These are phyloP conservation scores for Ptilonorhynchus violaceus DNA, from an alignment of 2,113 vertebrate genomes.

Conservation along the genomic window DNA sequence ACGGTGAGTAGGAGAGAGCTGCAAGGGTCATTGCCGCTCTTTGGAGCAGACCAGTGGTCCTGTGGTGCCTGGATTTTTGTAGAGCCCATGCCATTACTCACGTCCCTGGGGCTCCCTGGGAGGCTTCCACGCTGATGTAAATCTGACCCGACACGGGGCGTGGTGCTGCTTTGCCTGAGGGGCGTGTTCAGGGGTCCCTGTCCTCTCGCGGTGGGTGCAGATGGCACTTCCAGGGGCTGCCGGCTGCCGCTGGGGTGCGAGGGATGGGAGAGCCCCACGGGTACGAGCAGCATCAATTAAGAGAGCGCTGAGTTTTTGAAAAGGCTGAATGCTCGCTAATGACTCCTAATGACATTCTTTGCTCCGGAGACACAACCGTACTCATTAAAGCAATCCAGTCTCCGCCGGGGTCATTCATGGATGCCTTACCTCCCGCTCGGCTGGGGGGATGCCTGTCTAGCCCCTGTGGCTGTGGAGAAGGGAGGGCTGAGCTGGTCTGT, in stretches of 20 bases:
- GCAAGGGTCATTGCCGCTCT: background rate
- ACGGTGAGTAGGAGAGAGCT: background rate
- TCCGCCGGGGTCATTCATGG: background rate
- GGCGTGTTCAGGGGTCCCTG: background rate
- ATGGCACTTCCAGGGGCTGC: background rate
- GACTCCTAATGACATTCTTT: constrained; percentile 33
- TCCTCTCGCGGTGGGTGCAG: background rate
- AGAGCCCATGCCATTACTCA: background rate
- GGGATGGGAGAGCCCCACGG: background rate
- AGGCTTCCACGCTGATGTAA: background rate
- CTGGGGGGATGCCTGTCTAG: background rate
- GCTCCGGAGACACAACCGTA: background rate
- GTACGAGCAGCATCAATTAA: background rate
- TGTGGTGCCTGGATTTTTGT: background rate
- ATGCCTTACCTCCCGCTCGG: background rate
- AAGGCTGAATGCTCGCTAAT: background rate
- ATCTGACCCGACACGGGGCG: background rate
- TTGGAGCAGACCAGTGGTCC: background rate
- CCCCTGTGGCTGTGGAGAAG: background rate
- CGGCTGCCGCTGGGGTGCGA: background rate
- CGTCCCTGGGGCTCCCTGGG: background rate
- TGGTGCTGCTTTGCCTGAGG: background rate
- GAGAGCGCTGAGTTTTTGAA: background rate
- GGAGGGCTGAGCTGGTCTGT: background rate
- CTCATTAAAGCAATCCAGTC: background rate